A percentile compares a stretch with the other conserved stretches of the same genome.
Conservation (phyloP, 1,140 invertebrate genomes). For the Calliopsis andreniformis region DNA sequence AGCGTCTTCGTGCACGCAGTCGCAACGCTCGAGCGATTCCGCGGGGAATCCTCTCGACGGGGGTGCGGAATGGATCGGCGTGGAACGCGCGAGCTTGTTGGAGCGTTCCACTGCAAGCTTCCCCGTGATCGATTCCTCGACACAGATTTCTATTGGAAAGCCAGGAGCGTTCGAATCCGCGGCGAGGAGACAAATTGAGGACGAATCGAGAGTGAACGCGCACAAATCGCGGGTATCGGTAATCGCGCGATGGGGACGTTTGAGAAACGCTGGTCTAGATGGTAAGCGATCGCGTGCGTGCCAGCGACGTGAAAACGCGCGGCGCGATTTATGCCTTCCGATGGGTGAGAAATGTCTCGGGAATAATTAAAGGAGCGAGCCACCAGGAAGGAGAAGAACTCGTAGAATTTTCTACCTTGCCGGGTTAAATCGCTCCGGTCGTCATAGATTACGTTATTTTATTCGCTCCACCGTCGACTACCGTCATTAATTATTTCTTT, state of each 20-base stretch:
- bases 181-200: slow-evolving; percentile 19
- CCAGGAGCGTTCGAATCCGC: background rate
- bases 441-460: background rate
- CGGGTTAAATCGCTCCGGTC: slow-evolving; percentile 1
- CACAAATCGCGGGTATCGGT: background rate
- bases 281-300: slow-evolving; percentile 54
- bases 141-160: background rate
- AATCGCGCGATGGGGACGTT: background rate
- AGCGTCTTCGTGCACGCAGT: slow-evolving; percentile 14
- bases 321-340: slow-evolving; percentile 59
- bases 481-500: slow-evolving; percentile 26
- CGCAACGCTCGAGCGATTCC: slow-evolving; percentile 48
- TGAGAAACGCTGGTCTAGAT: slow-evolving; percentile 13
- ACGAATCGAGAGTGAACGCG: background rate
- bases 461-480: background rate
- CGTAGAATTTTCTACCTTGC: slow-evolving; percentile 1
- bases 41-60: slow-evolving; percentile 41
- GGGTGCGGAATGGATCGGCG: slow-evolving; percentile 34
- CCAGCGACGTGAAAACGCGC: slow-evolving; percentile 45
- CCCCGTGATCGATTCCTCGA: slow-evolving; percentile 28
- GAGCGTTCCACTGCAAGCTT: background rate
- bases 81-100: background rate
- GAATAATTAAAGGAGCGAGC: slow-evolving; percentile 61
- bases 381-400: background rate
- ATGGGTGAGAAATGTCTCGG: slow-evolving; percentile 50